phyloP scores from a whole-genome alignment of 2,797 vertebrate genomes.

The Semaprochilodus insignis region DNA sequence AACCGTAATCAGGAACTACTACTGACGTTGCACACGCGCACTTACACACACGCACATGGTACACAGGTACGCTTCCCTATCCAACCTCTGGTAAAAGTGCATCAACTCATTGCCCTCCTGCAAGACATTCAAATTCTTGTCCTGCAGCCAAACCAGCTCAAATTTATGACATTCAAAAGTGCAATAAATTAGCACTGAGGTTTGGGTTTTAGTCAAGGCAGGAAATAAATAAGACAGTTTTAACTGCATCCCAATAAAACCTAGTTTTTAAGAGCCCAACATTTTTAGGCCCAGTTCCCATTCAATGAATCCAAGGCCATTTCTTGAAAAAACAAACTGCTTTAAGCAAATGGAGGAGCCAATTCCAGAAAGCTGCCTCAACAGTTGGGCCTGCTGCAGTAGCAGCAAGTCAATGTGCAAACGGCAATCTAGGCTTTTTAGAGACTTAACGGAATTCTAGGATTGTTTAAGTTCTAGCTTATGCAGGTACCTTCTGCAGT shows the following conservation, averaged over 20 bases:
- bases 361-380: constrained; percentile 20
- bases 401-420: constrained; percentile 15
- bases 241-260: constrained; percentile 12
- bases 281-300: constrained; percentile 14
- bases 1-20: constrained; percentile 35
- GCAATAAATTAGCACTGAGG: constrained; percentile 71
- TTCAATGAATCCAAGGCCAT: constrained; percentile 30
- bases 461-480: constrained; percentile 27
- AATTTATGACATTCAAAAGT: constrained; percentile 75
- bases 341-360: constrained; percentile 25
- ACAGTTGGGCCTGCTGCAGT: constrained; percentile 15
- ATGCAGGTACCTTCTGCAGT: constrained; percentile 39
- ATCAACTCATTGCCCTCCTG: constrained; percentile 55
- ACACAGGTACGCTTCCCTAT: constrained; percentile 31
- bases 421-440: constrained; percentile 15
- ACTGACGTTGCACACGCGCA: constrained; percentile 45
- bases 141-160: constrained; percentile 62
- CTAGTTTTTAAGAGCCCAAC: constrained; percentile 14
- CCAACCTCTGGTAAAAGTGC: constrained; percentile 62
- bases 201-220: constrained; percentile 59
- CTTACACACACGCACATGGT: constrained; percentile 26
- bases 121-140: constrained; percentile 70
- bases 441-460: constrained; percentile 32
- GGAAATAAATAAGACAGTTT: constrained; percentile 33
- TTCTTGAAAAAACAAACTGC: constrained; percentile 8